Evolutionary conservation across 2,888 invertebrate species (phyloP).

Genomic region (Oasisia sp.): DNA sequence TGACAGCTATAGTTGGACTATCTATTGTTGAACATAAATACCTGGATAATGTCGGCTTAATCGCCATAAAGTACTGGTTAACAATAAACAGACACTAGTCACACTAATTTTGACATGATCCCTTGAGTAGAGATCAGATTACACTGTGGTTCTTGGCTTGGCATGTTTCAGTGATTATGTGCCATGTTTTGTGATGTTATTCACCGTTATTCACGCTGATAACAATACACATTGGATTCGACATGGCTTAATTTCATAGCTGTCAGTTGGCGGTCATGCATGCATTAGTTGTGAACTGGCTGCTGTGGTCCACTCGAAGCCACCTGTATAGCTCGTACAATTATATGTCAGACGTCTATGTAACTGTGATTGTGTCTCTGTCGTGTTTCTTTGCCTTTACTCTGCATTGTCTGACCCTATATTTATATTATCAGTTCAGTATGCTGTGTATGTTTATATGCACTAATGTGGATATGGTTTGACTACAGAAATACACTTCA

Average conservation of each 20-base stretch:
- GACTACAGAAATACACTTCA: neutral
- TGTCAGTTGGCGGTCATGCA: neutral
- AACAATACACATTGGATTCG: neutral
- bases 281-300: neutral
- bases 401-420: neutral
- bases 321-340: neutral
- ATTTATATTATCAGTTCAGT: neutral
- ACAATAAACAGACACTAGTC: neutral
- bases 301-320: neutral
- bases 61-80: neutral
- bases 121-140: neutral
- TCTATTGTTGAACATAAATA: neutral
- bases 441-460: neutral
- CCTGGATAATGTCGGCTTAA: neutral
- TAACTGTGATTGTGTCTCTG: neutral
- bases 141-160: neutral
- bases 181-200: slow-evolving; percentile 9
- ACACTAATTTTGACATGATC: neutral
- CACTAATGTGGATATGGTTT: neutral
- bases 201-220: neutral
- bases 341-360: neutral
- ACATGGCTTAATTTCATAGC: neutral
- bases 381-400: neutral
- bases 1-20: neutral
- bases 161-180: slow-evolving; percentile 13